phyloP scores from a whole-genome alignment of 2,113 vertebrate species.

The Semnopithecus entellus region DNA sequence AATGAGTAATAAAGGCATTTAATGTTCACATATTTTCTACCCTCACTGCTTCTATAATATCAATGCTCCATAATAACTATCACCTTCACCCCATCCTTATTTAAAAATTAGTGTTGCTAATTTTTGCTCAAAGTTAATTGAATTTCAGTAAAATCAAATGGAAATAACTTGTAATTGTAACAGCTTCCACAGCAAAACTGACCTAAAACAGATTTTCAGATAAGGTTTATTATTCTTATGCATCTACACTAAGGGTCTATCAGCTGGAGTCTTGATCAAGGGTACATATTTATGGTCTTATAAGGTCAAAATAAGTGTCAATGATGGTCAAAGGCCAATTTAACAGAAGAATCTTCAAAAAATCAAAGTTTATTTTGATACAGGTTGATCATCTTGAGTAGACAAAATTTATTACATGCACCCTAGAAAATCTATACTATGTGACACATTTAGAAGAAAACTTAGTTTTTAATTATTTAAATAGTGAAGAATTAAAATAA shows the following conservation, averaged over 20 bases:
- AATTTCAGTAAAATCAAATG: not conserved
- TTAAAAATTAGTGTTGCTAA: not conserved
- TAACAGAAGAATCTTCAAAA: not conserved
- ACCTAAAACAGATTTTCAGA: not conserved
- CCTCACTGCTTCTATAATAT: not conserved
- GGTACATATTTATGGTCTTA: not conserved
- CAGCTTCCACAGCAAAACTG: not conserved
- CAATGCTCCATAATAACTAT: not conserved
- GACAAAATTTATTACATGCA: not conserved
- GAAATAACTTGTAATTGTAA: not conserved
- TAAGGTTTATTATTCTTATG: not conserved
- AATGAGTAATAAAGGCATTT: constrained; percentile 48
- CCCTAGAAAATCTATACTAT: not conserved
- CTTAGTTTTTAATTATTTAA: not conserved
- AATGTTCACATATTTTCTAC: not conserved
- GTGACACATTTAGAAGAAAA: not conserved
- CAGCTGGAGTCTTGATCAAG: not conserved
- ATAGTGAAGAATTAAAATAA: not conserved
- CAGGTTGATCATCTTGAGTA: not conserved
- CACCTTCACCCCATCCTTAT: not conserved
- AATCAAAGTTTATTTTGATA: not conserved
- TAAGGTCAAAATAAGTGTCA: not conserved
- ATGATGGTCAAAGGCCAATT: not conserved
- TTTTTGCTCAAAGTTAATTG: not conserved
- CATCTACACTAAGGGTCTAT: not conserved